These are phyloP conservation scores for Brachyopa scutellaris DNA, from an alignment of 2,888 invertebrate species.

Conservation along the genomic window DNA sequence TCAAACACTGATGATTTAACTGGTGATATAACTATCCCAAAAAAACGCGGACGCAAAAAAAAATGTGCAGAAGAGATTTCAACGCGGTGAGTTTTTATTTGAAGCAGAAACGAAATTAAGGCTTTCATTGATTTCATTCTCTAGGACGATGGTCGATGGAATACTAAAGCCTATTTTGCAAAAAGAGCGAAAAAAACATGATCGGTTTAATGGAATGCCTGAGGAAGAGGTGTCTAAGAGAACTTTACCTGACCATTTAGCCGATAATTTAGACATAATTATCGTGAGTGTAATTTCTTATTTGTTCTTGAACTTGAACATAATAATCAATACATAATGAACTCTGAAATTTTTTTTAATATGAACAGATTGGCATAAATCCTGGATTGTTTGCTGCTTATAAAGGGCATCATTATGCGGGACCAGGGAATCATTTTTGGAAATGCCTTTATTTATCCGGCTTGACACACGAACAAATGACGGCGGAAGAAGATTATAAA, in stretches of 20 bases:
- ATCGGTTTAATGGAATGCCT: constrained; percentile 97
- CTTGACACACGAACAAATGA: constrained; percentile 96
- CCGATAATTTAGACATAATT: constrained; percentile 97
- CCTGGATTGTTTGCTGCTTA: constrained; percentile 98
- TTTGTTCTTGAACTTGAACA: constrained; percentile 24
- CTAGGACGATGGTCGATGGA: constrained; percentile 71
- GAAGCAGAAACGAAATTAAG: constrained; percentile 12
- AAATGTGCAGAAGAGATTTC: constrained; percentile 83
- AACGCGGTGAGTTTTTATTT: constrained; percentile 29
- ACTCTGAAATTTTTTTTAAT: too few relatives aligned
- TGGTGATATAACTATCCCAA: constrained; percentile 83
- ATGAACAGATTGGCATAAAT: constrained; percentile 98
- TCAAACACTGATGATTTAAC: constrained; percentile 8
- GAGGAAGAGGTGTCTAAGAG: constrained; percentile 97
- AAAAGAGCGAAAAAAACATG: constrained; percentile 96
- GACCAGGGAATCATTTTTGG: constrained; percentile 99
- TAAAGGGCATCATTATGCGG: constrained; percentile 99
- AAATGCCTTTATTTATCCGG: constrained; percentile 97
- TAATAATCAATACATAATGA: too few relatives aligned
- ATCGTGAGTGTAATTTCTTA: constrained; percentile 92
- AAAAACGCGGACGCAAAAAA: constrained; percentile 94
- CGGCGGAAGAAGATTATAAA: constrained; percentile 97
- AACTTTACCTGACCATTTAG: constrained; percentile 96
- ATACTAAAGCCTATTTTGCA: constrained; percentile 76
- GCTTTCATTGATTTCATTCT: constrained; percentile 16